Evolutionary conservation across 2,797 vertebrate genomes (phyloP).

Genomic region (Myotis pilosus): DNA sequence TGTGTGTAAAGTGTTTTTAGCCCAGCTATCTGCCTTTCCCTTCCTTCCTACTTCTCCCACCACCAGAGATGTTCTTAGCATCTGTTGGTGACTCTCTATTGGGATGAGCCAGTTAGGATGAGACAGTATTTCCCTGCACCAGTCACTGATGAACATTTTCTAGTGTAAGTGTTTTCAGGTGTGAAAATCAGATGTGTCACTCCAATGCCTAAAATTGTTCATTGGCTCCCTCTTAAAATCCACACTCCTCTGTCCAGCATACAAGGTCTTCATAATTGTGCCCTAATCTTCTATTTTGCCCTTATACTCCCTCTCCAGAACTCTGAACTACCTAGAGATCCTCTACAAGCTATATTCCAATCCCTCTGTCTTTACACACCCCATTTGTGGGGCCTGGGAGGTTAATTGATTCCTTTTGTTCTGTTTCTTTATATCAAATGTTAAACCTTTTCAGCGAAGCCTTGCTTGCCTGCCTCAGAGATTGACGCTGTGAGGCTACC

Average conservation of each 20-base stretch:
- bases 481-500: not conserved
- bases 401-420: not conserved
- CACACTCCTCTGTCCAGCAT: not conserved
- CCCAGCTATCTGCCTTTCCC: not conserved
- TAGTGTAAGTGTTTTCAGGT: not conserved
- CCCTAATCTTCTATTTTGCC: not conserved
- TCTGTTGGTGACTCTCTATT: not conserved
- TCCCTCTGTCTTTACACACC: not conserved
- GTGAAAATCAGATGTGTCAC: not conserved
- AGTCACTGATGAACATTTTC: not conserved
- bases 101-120: not conserved
- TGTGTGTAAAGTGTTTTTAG: not conserved
- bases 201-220: not conserved
- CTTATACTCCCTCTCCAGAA: not conserved
- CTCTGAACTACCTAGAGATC: not conserved
- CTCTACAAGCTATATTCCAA: not conserved
- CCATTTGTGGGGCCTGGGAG: not conserved
- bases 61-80: not conserved
- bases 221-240: not conserved
- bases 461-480: not conserved
- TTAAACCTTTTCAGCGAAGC: not conserved
- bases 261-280: not conserved
- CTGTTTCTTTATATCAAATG: not conserved
- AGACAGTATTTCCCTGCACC: not conserved
- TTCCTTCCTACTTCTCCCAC: not conserved